Base-by-base conservation (phyloP, 1,140 invertebrate species). In the Glomeris maerens region DNA sequence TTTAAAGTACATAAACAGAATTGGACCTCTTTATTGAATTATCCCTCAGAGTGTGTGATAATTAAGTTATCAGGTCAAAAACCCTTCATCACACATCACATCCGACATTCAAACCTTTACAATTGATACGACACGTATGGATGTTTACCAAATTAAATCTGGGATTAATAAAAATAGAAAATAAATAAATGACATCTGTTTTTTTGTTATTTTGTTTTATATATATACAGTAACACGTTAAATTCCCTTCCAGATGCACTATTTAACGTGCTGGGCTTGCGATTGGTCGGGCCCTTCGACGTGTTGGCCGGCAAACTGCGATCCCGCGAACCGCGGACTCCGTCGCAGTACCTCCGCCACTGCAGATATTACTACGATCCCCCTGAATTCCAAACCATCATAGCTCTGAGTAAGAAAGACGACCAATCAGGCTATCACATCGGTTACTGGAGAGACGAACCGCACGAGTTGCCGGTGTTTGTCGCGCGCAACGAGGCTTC, bases 341-440 rank as follows among this genome's bases (percentile, higher is more conserved):
- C 74, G 45, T 73, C 76, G n/a, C 67, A 78, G 49, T 64, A 66
- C 62, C 50, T 91, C 54, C 65, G 78, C 28, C 87, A 94, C 63
- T 93, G 85, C 81, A 74, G 91, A 59, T 93, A 84, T 69, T 94
- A 78, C 66, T 91, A 85, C 70, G 91, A 96, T 74, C 85, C 86
- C 38, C 90, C 91, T 28, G 90, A 95, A 70, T 89, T 94, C 67
- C 58, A 80, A 78, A 83, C 83, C 10, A 66, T 87, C 39, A 64
- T 87, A 26, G 78, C 10, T 14, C 3, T 17, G 10, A 20, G 5
- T 45, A 28, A 20, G 14, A 45, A 36, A 38, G 39, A 20, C n/a
- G 14, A 22, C 14, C 10, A 45, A 45, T 1, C 20, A n/a, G 10
- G 17, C 31, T 17, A 36, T 36, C 10, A 36, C 10, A 36, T 49